Base-by-base conservation (phyloP, 2,888 invertebrate genomes). In the Leistus spinibarbis region DNA sequence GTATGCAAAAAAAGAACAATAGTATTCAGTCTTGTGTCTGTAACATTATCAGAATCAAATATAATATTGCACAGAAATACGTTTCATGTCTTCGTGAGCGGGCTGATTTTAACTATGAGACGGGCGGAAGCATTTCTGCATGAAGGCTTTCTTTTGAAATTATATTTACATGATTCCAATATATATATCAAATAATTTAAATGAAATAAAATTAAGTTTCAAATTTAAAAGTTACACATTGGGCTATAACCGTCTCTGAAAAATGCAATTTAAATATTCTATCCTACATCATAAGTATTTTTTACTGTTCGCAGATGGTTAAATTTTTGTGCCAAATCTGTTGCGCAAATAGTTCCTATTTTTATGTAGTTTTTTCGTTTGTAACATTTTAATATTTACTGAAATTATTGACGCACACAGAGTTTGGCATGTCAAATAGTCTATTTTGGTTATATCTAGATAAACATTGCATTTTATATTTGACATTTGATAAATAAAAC, bases 261-360 rank as follows among this genome's bases (percentile, higher is more conserved):
- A 20, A 16, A 60, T 4, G 60, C n/a, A 20, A 20, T 22, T 22
- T 19, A 22, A 60, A 60, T 19, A 60, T 10, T 20, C 19, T 9
- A 10, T 20, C 60, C 10, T 60, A 60, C 22, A 60, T 60, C 60
- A 60, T 60, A 56, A 19, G 5, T 60, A 22, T 60, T 20, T n/a
- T 60, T 19, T 22, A 60, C 60, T 60, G 40, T 7, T 60, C 60
- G 22, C 60, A 60, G 20, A 60, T 60, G 60, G 60, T 22, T 22
- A 60, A 60, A 19, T 60, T 22, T 22, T 13, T 60, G 60, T 60
- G 60, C 60, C 60, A 60, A 60, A 19, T 20, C 20, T 19, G 9
- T 60, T 60, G 60, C 60, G 60, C 60, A 60, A 60, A 60, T 60
- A 20, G 60, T 3, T 17, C 60, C 20, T 60, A 60, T 60, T 60